phyloP scores from a whole-genome alignment of 2,888 invertebrate genomes.

The Dromius quadrimaculatus region DNA sequence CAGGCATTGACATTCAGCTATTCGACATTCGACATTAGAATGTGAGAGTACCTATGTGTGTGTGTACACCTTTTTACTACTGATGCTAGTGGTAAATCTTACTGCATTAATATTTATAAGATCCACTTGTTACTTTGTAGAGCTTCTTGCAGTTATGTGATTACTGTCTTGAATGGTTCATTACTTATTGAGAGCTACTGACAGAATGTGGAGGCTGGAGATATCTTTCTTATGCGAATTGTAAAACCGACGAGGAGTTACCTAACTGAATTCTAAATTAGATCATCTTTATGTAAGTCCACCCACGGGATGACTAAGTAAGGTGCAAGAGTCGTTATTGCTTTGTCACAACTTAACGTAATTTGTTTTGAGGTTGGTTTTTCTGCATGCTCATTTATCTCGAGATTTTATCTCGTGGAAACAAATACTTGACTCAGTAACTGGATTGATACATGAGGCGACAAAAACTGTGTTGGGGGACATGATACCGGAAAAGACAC shows the following conservation, averaged over 20 bases:
- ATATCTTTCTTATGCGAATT: constrained; percentile 11
- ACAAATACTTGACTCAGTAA: too few relatives aligned
- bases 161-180: constrained; percentile 27
- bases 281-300: background rate
- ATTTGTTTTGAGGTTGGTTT: background rate
- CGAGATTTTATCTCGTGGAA: too few relatives aligned
- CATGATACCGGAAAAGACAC: too few relatives aligned
- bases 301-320: background rate
- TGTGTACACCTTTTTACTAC: constrained; percentile 35
- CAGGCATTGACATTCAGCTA: background rate
- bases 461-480: too few relatives aligned
- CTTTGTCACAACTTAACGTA: background rate
- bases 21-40: constrained; percentile 36
- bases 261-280: background rate
- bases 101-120: constrained; percentile 48
- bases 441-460: too few relatives aligned
- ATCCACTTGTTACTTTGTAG: constrained; percentile 26
- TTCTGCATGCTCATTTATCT: too few relatives aligned
- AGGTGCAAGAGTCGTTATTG: background rate
- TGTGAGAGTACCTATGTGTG: too few relatives aligned
- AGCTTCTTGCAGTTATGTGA: constrained; percentile 11
- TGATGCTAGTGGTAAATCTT: constrained; percentile 35
- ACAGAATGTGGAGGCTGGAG: constrained; percentile 14
- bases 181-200: constrained; percentile 17
- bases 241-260: background rate